These are phyloP conservation scores for Zaprionus lineosus DNA, from an alignment of 2,888 invertebrate genomes.

Conservation along the genomic window DNA sequence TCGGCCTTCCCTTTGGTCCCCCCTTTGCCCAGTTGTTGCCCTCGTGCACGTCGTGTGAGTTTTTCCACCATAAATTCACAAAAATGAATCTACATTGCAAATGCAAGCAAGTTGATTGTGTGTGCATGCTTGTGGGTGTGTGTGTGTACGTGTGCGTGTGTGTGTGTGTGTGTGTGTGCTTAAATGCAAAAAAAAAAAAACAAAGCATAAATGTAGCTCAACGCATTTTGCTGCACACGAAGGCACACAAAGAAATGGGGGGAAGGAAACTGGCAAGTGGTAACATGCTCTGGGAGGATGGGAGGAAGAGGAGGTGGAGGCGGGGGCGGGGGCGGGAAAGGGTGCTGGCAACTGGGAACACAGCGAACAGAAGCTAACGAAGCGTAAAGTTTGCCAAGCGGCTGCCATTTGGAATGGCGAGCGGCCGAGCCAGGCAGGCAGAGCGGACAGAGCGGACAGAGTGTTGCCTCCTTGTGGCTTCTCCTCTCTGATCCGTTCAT, in stretches of 20 bases:
- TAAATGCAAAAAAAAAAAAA: conserved; percentile 37
- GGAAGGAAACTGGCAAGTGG: conserved; percentile 10
- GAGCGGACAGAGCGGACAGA: no score
- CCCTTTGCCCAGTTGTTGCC: not conserved
- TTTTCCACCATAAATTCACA: conserved; percentile 67
- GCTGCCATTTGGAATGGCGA: conserved; percentile 57
- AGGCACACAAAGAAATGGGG: conserved; percentile 15
- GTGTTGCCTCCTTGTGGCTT: not conserved
- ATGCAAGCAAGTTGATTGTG: conserved; percentile 54
- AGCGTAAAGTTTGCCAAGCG: conserved; percentile 76
- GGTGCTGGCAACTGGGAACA: conserved; percentile 19
- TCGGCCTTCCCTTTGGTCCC: not conserved
- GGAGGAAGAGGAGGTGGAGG: not conserved
- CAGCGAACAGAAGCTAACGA: conserved; percentile 72
- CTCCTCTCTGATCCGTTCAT: conserved; percentile 3
- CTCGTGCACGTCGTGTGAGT: conserved; percentile 48
- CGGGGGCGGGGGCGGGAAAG: not conserved
- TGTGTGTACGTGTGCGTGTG: conserved; percentile 20
- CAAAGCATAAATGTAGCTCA: conserved; percentile 71
- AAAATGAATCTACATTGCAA: conserved; percentile 75
- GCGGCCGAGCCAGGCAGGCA: conserved; percentile 37
- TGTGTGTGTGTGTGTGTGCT: conserved; percentile 20
- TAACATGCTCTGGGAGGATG: conserved; percentile 16
- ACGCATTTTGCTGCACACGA: conserved; percentile 64
- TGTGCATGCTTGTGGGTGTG: conserved; percentile 6